Evolutionary conservation across 2,888 invertebrate genomes (phyloP).

Genomic region (Fabriciana adippe): DNA sequence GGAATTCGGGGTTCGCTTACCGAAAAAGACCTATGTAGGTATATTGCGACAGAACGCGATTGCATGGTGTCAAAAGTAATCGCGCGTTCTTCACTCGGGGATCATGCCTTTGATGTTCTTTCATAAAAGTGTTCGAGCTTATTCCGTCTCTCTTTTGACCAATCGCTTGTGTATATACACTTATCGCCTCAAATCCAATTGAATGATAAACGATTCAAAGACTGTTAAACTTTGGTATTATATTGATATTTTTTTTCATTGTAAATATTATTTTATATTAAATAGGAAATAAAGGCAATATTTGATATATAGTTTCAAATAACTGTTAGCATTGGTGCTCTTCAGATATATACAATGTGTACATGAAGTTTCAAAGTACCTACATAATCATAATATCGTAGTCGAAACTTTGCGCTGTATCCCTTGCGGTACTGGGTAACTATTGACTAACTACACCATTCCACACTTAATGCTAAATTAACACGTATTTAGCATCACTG

Average conservation of each 20-base stretch:
- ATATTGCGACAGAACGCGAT: slow-evolving; percentile 16
- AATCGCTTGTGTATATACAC: slow-evolving; percentile 22
- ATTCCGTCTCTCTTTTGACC: slow-evolving; percentile 29
- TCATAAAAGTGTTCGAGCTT: slow-evolving; percentile 25
- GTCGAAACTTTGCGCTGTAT: too few relatives aligned
- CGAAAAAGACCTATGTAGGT: slow-evolving; percentile 7
- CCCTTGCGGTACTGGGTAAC: too few relatives aligned
- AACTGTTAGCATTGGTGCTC: too few relatives aligned
- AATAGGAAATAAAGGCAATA: too few relatives aligned
- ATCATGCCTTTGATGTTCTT: slow-evolving; percentile 31
- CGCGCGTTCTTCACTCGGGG: slow-evolving; percentile 21
- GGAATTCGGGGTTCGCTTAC: neutral
- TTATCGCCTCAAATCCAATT: slow-evolving; percentile 9
- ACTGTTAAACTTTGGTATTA: neutral
- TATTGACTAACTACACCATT: too few relatives aligned
- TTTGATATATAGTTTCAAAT: too few relatives aligned
- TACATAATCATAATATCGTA: too few relatives aligned
- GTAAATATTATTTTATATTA: neutral
- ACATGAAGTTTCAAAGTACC: too few relatives aligned
- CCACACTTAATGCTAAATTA: too few relatives aligned
- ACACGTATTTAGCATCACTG: too few relatives aligned
- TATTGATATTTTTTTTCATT: neutral
- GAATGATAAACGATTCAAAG: slow-evolving; percentile 9
- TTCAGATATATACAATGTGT: too few relatives aligned
- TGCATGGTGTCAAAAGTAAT: slow-evolving; percentile 29